These are phyloP conservation scores for Garra rufa DNA, from an alignment of 2,113 vertebrate genomes.

Conservation along the genomic window DNA sequence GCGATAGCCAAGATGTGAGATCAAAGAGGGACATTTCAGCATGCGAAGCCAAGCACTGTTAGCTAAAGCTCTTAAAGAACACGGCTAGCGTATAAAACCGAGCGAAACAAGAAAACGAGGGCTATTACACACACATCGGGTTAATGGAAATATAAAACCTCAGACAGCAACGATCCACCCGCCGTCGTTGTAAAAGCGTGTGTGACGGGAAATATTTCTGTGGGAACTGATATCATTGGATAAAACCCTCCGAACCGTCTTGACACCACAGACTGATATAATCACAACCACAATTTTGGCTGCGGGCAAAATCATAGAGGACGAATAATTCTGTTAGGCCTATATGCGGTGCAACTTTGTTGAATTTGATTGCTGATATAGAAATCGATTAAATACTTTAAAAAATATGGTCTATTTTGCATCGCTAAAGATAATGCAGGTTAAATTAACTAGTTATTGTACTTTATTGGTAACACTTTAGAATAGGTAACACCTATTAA, in stretches of 20 bases:
- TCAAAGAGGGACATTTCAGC: conserved; percentile 37
- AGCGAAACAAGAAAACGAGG: conserved; percentile 58
- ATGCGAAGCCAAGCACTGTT: conserved; percentile 36
- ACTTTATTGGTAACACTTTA: too few relatives aligned
- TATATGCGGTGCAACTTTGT: not conserved
- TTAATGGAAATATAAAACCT: conserved; percentile 42
- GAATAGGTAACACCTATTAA: too few relatives aligned
- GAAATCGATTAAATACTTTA: not conserved
- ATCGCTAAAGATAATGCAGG: not conserved
- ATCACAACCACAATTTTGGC: not conserved
- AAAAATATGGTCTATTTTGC: not conserved
- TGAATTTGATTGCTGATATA: not conserved
- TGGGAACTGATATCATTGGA: conserved; percentile 32
- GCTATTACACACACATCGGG: conserved; percentile 46
- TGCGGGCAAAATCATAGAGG: not conserved
- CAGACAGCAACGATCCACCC: conserved; percentile 30
- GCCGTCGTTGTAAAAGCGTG: conserved; percentile 23
- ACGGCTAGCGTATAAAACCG: conserved; percentile 61
- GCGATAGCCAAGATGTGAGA: conserved; percentile 27
- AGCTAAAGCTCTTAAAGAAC: conserved; percentile 64
- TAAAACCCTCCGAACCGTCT: conserved; percentile 12
- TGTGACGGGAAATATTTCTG: conserved; percentile 25
- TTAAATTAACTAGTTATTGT: too few relatives aligned
- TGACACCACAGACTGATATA: conserved; percentile 23
- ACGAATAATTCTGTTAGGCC: not conserved